A percentile compares a stretch with the other conserved stretches of the same genome.
Evolutionary conservation across 1,140 invertebrate genomes (phyloP).

Genomic region (Anastrepha obliqua): DNA sequence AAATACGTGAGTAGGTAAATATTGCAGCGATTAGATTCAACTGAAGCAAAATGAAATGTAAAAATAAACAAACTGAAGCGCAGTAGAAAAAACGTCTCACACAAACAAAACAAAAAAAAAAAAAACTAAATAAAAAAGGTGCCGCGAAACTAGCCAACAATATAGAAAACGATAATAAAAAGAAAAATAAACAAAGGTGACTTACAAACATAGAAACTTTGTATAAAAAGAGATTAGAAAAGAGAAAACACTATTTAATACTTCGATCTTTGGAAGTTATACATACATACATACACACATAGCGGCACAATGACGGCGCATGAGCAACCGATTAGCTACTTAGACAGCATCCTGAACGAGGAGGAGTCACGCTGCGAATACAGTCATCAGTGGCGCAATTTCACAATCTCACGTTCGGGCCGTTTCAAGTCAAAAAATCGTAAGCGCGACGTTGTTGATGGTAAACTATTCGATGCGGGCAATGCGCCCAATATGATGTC

Average conservation of each 20-base stretch:
- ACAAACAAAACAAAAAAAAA: neutral
- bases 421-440: conserved; percentile 72
- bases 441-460: conserved; percentile 71
- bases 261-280: neutral
- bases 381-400: conserved; percentile 71
- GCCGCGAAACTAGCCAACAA: conserved; percentile 1
- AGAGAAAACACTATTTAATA: conserved; percentile 18
- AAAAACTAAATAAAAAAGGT: neutral
- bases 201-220: conserved; percentile 16
- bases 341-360: conserved; percentile 71
- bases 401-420: conserved; percentile 71
- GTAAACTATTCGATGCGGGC: conserved; percentile 66
- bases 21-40: neutral
- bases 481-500: conserved; percentile 31
- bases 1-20: neutral
- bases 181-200: neutral
- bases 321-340: conserved; percentile 68
- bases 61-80: neutral
- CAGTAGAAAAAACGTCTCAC: neutral
- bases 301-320: conserved; percentile 69
- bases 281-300: conserved; percentile 35
- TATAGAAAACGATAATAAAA: neutral
- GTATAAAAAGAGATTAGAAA: conserved; percentile 24
- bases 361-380: conserved; percentile 72
- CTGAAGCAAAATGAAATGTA: conserved; percentile 14